phyloP scores from a whole-genome alignment of 1,140 invertebrate genomes.

The Nomia melanderi region DNA sequence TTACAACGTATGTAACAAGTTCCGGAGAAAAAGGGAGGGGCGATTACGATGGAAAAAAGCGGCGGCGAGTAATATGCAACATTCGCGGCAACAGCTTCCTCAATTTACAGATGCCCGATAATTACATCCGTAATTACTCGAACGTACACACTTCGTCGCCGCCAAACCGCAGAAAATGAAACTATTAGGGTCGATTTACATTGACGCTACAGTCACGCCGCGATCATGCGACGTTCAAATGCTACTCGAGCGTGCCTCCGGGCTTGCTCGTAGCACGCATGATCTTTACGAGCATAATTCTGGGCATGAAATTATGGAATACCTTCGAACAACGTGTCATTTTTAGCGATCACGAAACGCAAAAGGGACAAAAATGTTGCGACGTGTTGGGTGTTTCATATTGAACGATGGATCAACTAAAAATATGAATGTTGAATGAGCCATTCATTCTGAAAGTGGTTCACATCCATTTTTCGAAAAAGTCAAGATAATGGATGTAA shows the following conservation, averaged over 20 bases:
- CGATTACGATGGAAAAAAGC: too few species aligned
- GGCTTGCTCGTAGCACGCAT: not conserved
- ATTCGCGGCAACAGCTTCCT: too few species aligned
- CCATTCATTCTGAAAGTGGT: too few species aligned
- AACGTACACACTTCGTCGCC: not conserved
- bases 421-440: too few species aligned
- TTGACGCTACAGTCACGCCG: not conserved
- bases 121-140: slow-evolving; percentile 26
- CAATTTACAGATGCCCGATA: slow-evolving; percentile 17
- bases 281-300: not conserved
- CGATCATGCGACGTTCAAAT: not conserved
- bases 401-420: too few species aligned
- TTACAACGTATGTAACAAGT: too few species aligned
- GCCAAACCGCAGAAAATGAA: slow-evolving; percentile 33
- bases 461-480: too few species aligned
- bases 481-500: too few species aligned
- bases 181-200: slow-evolving; percentile 21
- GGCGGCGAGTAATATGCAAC: too few species aligned
- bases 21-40: too few species aligned
- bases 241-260: not conserved
- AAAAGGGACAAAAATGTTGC: too few species aligned
- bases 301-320: not conserved
- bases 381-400: too few species aligned
- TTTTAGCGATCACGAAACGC: not conserved
- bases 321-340: not conserved